Conservation (phyloP, 1,140 invertebrate species). For the Drosophila aff. region DNA sequence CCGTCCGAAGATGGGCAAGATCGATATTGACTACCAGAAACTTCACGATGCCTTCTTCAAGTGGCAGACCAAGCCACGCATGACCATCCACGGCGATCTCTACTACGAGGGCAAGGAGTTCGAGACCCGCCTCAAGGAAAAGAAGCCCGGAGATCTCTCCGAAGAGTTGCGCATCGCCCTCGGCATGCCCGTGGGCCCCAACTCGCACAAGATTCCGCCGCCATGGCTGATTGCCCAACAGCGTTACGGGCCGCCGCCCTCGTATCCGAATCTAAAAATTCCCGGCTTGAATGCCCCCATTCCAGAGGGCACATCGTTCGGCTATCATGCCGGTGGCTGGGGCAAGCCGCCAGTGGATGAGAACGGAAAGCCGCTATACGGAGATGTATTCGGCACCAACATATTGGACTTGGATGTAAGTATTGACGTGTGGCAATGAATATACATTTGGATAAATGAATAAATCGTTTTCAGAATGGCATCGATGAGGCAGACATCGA, state of each 20-base stretch:
- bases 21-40: slow-evolving; percentile 99
- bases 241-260: slow-evolving; percentile 99
- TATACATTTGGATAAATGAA: not conserved
- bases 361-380: slow-evolving; percentile 98
- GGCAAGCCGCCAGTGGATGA: slow-evolving; percentile 99
- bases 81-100: slow-evolving; percentile 99
- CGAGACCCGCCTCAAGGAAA: slow-evolving; percentile 98
- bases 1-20: slow-evolving; percentile 99
- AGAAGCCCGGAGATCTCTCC: slow-evolving; percentile 98
- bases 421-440: not conserved
- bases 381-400: slow-evolving; percentile 97
- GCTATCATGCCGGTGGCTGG: slow-evolving; percentile 99
- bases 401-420: slow-evolving; percentile 88
- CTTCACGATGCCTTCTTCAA: slow-evolving; percentile 99
- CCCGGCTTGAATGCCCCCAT: slow-evolving; percentile 97
- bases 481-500: slow-evolving; percentile 96
- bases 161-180: slow-evolving; percentile 98
- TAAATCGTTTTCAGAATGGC: slow-evolving; percentile 86
- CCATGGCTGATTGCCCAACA: slow-evolving; percentile 99
- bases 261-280: slow-evolving; percentile 99
- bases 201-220: slow-evolving; percentile 95
- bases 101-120: slow-evolving; percentile 99
- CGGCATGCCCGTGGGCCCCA: slow-evolving; percentile 99
- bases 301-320: slow-evolving; percentile 98
- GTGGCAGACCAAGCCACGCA: slow-evolving; percentile 99